Base-by-base conservation (phyloP, 2,797 vertebrate genomes). In the Bufotes viridis region DNA sequence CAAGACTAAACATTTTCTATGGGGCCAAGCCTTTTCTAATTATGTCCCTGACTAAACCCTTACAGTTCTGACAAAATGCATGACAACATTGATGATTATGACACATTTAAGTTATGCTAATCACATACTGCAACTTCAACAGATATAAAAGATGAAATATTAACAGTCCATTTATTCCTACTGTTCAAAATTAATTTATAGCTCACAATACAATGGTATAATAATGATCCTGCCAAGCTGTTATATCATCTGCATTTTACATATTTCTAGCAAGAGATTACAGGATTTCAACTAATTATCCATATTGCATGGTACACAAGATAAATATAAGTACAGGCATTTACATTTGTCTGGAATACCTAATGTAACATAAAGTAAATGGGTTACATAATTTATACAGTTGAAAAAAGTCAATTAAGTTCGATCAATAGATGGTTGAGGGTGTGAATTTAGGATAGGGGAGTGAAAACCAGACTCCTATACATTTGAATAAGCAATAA, bases 201-300 rank as follows among this genome's bases (percentile, higher is more conserved):
- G 57, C 69, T 53, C 51, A 26, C 10, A 24, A 55, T 49, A 53
- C 20, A 86, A 26, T 86, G 85, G 53, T 49, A 51, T 82, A 82
- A 76, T 87, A 20, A 75, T 81, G 61, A 69, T 81, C 55, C 22
- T 75, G 22, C 14, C 49, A 74, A 65, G 34, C 69, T 53, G 58
- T 87, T 82, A 61, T 53, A 53, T 87, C 82, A 87, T 81, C 79
- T 26, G 42, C 5, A 82, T 57, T 75, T 74, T 76, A 78, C 80
- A 87, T 60, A 82, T 82, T 82, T 60, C 42, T n/a, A 51, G 55
- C 17, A 65, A 26, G 3, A 26, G 26, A 57, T 60, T 87, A 65
- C 81, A 83, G n/a, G 17, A 70, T 24, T 18, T 22, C n/a, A 24
- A 75, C 4, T 87, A 87, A 87, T 82, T 22, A 82, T 82, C 86